Base-by-base conservation (phyloP, 2,797 vertebrate species). In the Labeo calbasu region DNA sequence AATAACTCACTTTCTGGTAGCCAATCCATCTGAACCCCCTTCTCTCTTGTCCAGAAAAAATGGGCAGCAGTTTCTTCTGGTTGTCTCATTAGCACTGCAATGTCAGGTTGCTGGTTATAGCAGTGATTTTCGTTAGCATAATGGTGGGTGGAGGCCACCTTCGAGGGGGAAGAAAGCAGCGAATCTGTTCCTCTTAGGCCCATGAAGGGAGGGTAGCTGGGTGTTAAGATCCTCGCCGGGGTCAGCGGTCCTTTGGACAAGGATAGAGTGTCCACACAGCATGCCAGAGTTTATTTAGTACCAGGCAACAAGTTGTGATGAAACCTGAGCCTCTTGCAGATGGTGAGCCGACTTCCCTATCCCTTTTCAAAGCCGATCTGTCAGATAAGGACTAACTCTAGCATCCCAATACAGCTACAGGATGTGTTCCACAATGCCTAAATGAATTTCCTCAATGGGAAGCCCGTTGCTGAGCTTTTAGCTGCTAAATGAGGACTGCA, bases 211-310 rank as follows among this genome's bases (percentile, higher is more conserved):
- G 73, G 72, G 70, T 50, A 28, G 28, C 32, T 86, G 87, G 88
- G 88, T 86, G 88, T 87, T 87, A 91, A 92, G 92, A 93, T 89
- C 90, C 89, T 91, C 92, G 90, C 86, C 65, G 81, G 93, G 88
- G 84, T 91, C 83, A 86, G 86, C 92, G 92, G 94, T 87, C 86
- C 94, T 95, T 95, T 95, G 93, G 94, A 82, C 88, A 87, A 86
- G 86, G 93, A 94, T 95, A 92, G 87, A 88, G 92, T 96, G 92
- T 94, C 93, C 88, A 87, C 89, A 89, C 93, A 85, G 87, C 95
- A 95, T 96, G 94, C 95, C 95, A 94, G 94, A 94, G 94, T 95
- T 96, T 95, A 96, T 95, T 95, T 95, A 95, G 95, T 94, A 95
- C 89, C 89, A 89, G 92, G 94, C 94, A 95, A 95, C 94, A 95